Evolutionary conservation across 2,113 vertebrate genomes (phyloP).

Genomic region (Solea senegalensis): DNA sequence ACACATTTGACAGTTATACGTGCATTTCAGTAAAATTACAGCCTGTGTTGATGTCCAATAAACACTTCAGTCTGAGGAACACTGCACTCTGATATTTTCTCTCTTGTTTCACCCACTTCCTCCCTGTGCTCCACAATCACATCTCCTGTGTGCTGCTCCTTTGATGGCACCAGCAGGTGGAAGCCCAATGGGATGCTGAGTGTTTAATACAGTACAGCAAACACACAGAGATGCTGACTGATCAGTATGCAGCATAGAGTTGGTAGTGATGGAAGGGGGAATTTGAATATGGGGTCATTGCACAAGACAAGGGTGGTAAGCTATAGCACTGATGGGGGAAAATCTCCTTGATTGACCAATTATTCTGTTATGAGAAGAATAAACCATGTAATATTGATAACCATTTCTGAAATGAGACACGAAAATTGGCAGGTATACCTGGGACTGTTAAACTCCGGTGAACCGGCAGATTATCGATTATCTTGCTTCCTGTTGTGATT

Average conservation of each 20-base stretch:
- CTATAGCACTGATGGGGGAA: too few relatives aligned
- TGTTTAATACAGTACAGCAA: slow-evolving; percentile 34
- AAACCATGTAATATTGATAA: too few relatives aligned
- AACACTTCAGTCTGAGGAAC: slow-evolving; percentile 42
- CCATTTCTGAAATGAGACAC: too few relatives aligned
- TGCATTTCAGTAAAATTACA: slow-evolving; percentile 33
- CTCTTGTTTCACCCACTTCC: slow-evolving; percentile 48
- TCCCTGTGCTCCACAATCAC: slow-evolving; percentile 60
- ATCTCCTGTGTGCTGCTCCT: slow-evolving; percentile 56
- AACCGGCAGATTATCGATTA: too few relatives aligned
- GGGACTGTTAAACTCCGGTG: too few relatives aligned
- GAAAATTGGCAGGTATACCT: too few relatives aligned
- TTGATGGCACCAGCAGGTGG: slow-evolving; percentile 66
- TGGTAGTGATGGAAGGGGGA: slow-evolving; percentile 46
- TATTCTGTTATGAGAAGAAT: too few relatives aligned
- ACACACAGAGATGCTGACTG: slow-evolving; percentile 41
- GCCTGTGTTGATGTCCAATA: slow-evolving; percentile 29
- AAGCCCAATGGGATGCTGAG: slow-evolving; percentile 57
- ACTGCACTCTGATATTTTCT: slow-evolving; percentile 23
- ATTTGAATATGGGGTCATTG: background rate
- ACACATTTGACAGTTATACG: background rate
- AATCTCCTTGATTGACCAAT: too few relatives aligned
- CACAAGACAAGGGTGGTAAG: background rate
- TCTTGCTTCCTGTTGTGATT: too few relatives aligned
- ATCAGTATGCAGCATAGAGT: slow-evolving; percentile 54